Conservation (phyloP, 1,140 invertebrate species). For the Physella acuta region DNA sequence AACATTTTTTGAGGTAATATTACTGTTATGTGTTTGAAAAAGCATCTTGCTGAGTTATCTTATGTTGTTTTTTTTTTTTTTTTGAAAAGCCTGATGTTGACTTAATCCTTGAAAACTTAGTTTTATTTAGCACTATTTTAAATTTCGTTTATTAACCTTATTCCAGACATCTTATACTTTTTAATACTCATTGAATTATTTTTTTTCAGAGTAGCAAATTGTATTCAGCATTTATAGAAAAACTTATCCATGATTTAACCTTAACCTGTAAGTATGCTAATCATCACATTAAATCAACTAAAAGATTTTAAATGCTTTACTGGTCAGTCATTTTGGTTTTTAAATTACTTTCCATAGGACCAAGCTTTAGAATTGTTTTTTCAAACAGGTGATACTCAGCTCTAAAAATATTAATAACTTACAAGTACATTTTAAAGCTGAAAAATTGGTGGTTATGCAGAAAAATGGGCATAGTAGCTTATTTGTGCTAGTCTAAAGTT, state of each 20-base stretch:
- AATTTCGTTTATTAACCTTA: not conserved
- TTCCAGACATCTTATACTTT: not conserved
- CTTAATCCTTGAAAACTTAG: no score
- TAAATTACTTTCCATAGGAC: not conserved
- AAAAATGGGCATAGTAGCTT: no score
- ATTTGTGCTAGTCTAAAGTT: no score
- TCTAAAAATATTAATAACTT: not conserved
- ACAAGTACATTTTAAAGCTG: not conserved
- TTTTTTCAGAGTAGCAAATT: conserved; percentile 35
- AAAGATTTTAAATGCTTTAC: not conserved
- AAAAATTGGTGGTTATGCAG: no score
- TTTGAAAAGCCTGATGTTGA: no score
- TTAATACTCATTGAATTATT: not conserved
- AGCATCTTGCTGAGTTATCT: not conserved
- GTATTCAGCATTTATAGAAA: conserved; percentile 36
- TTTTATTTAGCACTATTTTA: not conserved
- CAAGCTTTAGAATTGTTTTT: not conserved
- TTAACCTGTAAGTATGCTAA: conserved; percentile 44
- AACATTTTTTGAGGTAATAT: conserved; percentile 36
- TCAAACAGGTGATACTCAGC: not conserved
- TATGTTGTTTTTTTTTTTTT: not conserved
- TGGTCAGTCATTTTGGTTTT: not conserved
- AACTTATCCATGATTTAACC: conserved; percentile 34
- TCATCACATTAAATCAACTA: no score
- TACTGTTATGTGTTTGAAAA: not conserved